A percentile compares a stretch with the other conserved stretches of the same genome.
phyloP scores from a whole-genome alignment of 2,888 invertebrate genomes.

The Gibbula magus region DNA sequence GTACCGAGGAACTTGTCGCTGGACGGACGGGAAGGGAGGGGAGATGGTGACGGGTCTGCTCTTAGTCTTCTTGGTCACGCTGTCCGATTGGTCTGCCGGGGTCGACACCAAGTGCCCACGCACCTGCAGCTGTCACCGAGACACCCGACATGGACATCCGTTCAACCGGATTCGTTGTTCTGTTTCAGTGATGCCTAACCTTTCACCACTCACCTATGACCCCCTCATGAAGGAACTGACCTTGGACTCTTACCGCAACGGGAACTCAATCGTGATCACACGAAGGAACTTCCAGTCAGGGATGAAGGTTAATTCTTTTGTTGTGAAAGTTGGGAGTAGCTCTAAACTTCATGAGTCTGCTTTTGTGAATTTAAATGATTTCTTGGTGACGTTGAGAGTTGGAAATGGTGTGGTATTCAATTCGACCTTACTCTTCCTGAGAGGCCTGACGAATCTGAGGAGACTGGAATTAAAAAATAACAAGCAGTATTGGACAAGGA shows the following conservation, averaged over 20 bases:
- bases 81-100: no score
- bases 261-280: neutral
- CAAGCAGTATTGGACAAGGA: conserved; percentile 7
- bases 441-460: neutral
- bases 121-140: neutral
- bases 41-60: no score
- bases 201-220: neutral
- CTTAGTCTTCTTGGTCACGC: no score
- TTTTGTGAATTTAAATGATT: neutral
- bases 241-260: neutral
- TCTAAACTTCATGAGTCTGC: neutral
- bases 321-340: neutral
- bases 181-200: neutral
- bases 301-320: neutral
- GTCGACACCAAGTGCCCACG: neutral
- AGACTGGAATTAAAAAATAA: neutral
- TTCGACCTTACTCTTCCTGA: neutral
- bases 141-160: neutral
- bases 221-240: neutral
- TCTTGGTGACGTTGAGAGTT: neutral
- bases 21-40: no score
- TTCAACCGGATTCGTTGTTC: neutral
- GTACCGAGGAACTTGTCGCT: no score
- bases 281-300: neutral
- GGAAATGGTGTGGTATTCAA: neutral